Conservation (phyloP, 2,113 vertebrate species). For the Rhombomys opimus region DNA sequence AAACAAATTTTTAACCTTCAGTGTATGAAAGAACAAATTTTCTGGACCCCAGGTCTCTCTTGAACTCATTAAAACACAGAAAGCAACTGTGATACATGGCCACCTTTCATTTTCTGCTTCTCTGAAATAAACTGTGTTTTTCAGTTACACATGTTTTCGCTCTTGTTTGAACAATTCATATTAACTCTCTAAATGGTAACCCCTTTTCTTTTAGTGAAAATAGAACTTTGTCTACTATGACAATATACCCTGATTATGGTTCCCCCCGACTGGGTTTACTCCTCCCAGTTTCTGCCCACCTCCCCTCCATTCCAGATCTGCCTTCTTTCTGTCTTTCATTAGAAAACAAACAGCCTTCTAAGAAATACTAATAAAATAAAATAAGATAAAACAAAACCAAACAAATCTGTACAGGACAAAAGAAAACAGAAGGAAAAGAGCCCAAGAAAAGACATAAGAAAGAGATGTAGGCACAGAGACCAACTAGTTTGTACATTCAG, state of each 20-base stretch:
- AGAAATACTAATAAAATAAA: background rate
- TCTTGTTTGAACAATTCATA: slow-evolving; percentile 52
- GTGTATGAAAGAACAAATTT: background rate
- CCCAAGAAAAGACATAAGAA: background rate
- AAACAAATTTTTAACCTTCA: slow-evolving; percentile 36
- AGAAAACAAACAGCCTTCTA: background rate
- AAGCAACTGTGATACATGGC: slow-evolving; percentile 45
- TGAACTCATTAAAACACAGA: slow-evolving; percentile 73
- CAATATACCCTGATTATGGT: background rate
- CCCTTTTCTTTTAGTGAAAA: background rate
- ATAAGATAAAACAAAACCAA: background rate
- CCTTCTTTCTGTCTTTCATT: background rate
- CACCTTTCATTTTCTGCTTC: slow-evolving; percentile 68
- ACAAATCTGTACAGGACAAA: background rate
- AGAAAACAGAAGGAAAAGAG: background rate
- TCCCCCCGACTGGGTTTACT: background rate
- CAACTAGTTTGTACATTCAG: background rate
- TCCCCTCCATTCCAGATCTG: background rate
- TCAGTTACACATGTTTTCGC: slow-evolving; percentile 18
- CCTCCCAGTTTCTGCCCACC: background rate
- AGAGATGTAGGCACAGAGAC: background rate
- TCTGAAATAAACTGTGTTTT: slow-evolving; percentile 28
- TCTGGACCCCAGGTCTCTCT: slow-evolving; percentile 12
- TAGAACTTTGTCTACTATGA: background rate
- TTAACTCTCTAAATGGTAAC: slow-evolving; percentile 30